Percentiles rank a stretch among this genome's conserved stretches.
Evolutionary conservation across 2,888 invertebrate species (phyloP).

Genomic region (Dusona sp.): DNA sequence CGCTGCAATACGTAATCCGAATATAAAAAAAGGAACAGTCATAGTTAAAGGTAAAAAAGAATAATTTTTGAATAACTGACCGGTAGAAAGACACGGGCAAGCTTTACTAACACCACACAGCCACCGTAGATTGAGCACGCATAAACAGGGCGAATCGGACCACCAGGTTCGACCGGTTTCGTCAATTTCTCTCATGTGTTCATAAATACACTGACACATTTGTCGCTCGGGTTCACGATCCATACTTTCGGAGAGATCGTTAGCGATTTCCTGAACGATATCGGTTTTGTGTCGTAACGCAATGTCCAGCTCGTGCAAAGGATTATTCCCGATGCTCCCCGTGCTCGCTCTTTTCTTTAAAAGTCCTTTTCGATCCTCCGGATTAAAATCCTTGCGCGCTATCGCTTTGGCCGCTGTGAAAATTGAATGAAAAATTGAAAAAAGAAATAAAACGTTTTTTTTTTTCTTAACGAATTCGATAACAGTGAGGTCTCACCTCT

Average conservation of each 20-base stretch:
- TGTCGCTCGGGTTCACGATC: conserved; percentile 68
- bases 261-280: conserved; percentile 56
- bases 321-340: conserved; percentile 25
- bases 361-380: conserved; percentile 53
- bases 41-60: not conserved
- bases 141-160: conserved; percentile 80
- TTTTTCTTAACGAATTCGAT: not conserved
- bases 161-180: conserved; percentile 75
- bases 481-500: conserved; percentile 24
- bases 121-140: conserved; percentile 78
- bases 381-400: conserved; percentile 43
- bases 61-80: conserved; percentile 27
- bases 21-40: not conserved
- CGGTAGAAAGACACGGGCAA: conserved; percentile 76
- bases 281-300: conserved; percentile 58
- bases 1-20: conserved; percentile 7
- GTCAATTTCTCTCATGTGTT: conserved; percentile 77
- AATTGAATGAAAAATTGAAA: not conserved
- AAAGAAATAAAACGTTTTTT: not conserved
- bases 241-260: conserved; percentile 60
- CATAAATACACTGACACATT: conserved; percentile 79
- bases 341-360: conserved; percentile 34
- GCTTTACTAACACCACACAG: conserved; percentile 72
- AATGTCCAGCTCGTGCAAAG: conserved; percentile 55
- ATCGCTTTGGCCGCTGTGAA: conserved; percentile 45